Evolutionary conservation across 2,888 invertebrate species (phyloP).

Genomic region (Apamea sordens): DNA sequence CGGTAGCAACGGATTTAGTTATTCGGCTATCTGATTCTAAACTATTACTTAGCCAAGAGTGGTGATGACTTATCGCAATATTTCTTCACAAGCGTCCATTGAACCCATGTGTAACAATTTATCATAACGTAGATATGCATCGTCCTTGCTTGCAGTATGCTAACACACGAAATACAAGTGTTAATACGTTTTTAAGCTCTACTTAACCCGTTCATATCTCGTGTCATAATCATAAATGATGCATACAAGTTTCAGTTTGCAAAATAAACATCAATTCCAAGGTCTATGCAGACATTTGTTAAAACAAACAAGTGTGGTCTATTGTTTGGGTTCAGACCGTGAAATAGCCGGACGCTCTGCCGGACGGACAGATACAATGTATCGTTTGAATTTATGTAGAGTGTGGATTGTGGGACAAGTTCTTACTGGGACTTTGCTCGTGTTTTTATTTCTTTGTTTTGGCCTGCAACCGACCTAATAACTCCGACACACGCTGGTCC

Average conservation of each 20-base stretch:
- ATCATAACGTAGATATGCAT: not conserved
- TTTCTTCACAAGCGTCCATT: not conserved
- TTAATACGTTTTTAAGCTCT: constrained; percentile 27
- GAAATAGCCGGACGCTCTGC: constrained; percentile 63
- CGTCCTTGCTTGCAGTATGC: not conserved
- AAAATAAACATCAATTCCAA: constrained; percentile 46
- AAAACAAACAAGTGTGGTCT: constrained; percentile 46
- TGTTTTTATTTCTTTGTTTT: not conserved
- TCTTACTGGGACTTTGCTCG: not conserved
- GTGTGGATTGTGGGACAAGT: not conserved
- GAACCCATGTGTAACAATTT: constrained; percentile 2
- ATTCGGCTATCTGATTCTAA: not conserved
- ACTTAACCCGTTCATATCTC: constrained; percentile 11
- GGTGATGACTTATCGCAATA: not conserved
- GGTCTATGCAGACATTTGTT: constrained; percentile 47
- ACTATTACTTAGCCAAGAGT: not conserved
- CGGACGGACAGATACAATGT: constrained; percentile 57
- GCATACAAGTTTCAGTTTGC: constrained; percentile 47
- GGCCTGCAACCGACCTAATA: no score
- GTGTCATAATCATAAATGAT: constrained; percentile 48
- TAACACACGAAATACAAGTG: not conserved
- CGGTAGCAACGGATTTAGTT: not conserved
- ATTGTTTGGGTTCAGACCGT: constrained; percentile 63
- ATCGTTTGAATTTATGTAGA: constrained; percentile 59
- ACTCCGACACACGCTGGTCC: no score